Conservation (phyloP, 2,797 vertebrate species). For the Todus mexicanus region DNA sequence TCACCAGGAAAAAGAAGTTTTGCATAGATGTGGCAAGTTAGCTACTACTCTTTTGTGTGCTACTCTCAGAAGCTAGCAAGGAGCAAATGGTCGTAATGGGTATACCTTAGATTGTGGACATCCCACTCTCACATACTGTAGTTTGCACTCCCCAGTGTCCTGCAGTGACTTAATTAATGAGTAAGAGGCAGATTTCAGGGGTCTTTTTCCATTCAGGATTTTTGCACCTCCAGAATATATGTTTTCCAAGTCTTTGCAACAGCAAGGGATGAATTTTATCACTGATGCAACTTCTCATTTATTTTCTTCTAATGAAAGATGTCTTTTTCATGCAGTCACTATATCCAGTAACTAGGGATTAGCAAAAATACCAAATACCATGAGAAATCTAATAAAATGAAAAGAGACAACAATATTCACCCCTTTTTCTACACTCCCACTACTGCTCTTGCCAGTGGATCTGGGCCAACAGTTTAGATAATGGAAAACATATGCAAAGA, state of each 20-base stretch:
- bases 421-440: not conserved
- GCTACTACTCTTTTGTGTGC: not conserved
- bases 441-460: not conserved
- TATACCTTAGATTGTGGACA: not conserved
- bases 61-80: not conserved
- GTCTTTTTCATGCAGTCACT: not conserved
- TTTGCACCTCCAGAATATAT: not conserved
- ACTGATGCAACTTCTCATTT: not conserved
- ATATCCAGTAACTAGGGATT: not conserved
- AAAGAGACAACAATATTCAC: conserved; percentile 6
- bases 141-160: not conserved
- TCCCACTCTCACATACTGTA: not conserved
- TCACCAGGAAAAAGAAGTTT: not conserved
- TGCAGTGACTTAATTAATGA: not conserved
- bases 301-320: not conserved
- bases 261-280: not conserved
- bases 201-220: not conserved
- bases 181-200: not conserved
- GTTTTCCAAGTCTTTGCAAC: not conserved
- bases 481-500: conserved; percentile 46
- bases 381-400: not conserved
- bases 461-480: not conserved
- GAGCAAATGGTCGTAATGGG: not conserved
- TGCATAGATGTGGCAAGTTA: not conserved
- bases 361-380: conserved; percentile 1